Evolutionary conservation across 2,113 vertebrate genomes (phyloP), one percentile per base, ranked within the genome.

Genomic region (Saccopteryx leptura): DNA sequence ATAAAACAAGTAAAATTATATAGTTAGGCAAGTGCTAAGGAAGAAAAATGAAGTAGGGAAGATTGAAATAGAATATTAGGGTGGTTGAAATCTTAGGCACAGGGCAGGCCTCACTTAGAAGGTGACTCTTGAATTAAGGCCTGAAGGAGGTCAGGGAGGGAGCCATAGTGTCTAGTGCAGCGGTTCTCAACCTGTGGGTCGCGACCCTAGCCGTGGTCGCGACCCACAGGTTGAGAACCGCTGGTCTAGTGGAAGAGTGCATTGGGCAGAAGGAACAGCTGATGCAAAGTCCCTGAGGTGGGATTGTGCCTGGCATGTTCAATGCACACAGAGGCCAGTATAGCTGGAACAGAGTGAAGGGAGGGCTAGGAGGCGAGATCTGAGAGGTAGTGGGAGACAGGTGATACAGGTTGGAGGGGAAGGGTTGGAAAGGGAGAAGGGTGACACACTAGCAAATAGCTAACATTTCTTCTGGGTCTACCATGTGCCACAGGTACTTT

Each of bases 1-100:
- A 88, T 63, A 75, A 91, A 94, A 31, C 33, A 75, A 81, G 54
- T 95, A 94, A 75, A 92, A 82, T 95, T 79, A 91, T 68, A 50
- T 60, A 33, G 50, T 79, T 88, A 91, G 54, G 61, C 26, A 88
- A 68, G 58, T 68, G 46, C 33, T 65, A 85, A 85, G 33, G 24
- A 88, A 92, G 60, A 83, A 87, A 65, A 86, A 18, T 60, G 31
- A 94, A 92, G 17, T 71, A 71, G 80, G 60, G 9, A 61, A 90
- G 14, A 83, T 79, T 71, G 46, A 75, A 93, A 58, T 80, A n/a
- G 75, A 71, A 9, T 93, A 46, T 71, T 50, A 63, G 28, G 48
- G 21, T 94, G 28, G 50, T 90, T 83, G 48, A 91, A 90, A 83
- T 94, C 72, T 86, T 88, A 74, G 80, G 76, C 39, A 71, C 50